These are phyloP conservation scores for Lanius ludovicianus DNA, from an alignment of 2,113 vertebrate species.

Conservation along the genomic window DNA sequence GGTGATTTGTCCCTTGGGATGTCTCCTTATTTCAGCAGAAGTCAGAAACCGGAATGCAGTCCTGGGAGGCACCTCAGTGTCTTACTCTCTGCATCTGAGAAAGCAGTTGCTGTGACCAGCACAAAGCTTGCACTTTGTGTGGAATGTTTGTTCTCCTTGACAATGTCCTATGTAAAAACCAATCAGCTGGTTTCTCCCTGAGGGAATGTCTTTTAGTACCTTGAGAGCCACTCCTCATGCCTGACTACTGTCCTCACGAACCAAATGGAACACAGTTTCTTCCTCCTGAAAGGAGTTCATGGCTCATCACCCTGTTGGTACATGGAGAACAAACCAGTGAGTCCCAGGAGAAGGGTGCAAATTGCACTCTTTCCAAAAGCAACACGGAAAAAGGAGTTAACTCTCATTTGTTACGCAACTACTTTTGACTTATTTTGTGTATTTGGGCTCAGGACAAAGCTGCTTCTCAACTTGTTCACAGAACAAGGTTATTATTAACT, in stretches of 20 bases:
- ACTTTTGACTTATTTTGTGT: not conserved
- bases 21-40: not conserved
- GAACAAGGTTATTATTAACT: not conserved
- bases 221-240: not conserved
- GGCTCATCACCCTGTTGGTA: not conserved
- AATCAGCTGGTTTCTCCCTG: not conserved
- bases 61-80: not conserved
- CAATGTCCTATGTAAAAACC: not conserved
- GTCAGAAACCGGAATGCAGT: not conserved
- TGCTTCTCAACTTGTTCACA: not conserved
- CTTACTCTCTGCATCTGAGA: not conserved
- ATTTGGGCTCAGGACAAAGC: not conserved
- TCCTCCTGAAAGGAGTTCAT: not conserved
- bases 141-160: not conserved
- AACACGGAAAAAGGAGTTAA: not conserved
- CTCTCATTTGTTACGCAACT: not conserved
- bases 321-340: rapidly evolving
- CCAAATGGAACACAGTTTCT: not conserved
- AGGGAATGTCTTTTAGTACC: not conserved
- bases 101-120: not conserved
- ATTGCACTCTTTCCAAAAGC: not conserved
- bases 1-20: not conserved
- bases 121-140: not conserved
- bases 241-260: not conserved
- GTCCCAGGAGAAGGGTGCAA: not conserved